Conservation (phyloP, 2,888 invertebrate genomes). For the Ommatoiulus sabulosus region DNA sequence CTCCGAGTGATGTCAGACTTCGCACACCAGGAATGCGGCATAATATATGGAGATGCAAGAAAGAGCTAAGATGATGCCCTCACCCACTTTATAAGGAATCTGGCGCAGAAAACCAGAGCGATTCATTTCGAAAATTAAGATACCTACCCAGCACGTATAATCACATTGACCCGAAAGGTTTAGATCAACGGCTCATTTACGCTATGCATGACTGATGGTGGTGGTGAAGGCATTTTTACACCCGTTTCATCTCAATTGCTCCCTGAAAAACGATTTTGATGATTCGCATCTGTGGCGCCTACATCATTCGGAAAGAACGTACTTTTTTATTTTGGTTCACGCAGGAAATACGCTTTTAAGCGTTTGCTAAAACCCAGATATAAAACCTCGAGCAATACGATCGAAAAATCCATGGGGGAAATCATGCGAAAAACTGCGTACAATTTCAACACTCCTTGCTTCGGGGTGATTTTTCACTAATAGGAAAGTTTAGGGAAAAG, state of each 20-base stretch:
- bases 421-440: not conserved
- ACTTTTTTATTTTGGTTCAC: not conserved
- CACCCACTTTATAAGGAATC: not conserved
- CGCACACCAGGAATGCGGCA: not conserved
- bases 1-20: not conserved
- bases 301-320: not conserved
- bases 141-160: not conserved
- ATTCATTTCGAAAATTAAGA: slow-evolving; percentile 4
- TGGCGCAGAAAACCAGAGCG: not conserved
- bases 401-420: not conserved
- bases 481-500: not conserved
- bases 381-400: not conserved
- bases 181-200: not conserved
- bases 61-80: not conserved
- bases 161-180: not conserved
- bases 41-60: not conserved
- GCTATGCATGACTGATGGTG: not conserved
- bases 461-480: not conserved
- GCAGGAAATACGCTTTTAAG: not conserved
- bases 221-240: not conserved
- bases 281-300: not conserved
- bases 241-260: not conserved
- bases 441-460: not conserved
- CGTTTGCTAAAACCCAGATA: not conserved
- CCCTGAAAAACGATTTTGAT: not conserved